Conservation (phyloP, 1,140 invertebrate species). For the Lordiphosa clarofinis region DNA sequence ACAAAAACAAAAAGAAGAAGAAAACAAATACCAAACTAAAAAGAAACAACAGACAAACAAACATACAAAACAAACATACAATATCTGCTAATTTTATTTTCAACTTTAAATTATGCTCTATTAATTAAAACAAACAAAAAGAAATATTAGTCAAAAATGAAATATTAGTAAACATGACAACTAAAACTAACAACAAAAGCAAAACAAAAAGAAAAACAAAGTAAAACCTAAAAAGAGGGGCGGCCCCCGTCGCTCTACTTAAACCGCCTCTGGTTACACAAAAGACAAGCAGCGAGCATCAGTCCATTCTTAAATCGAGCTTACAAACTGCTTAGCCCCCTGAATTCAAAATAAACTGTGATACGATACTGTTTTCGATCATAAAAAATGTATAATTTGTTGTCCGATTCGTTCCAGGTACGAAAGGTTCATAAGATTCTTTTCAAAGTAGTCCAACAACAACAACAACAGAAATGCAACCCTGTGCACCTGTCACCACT, state of each 20-base stretch:
- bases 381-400: no score
- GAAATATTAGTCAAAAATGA: constrained; percentile 62
- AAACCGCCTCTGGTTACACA: no score
- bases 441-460: no score
- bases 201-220: constrained; percentile 12
- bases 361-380: no score
- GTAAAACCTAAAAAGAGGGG: constrained; percentile 9
- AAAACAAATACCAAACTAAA: constrained; percentile 13
- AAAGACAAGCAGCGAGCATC: no score
- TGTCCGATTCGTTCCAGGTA: no score
- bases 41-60: constrained; percentile 35
- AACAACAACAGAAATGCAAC: no score
- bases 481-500: no score
- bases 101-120: constrained; percentile 71
- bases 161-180: constrained; percentile 22
- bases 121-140: constrained; percentile 40
- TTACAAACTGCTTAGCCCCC: no score
- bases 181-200: constrained; percentile 12
- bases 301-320: no score
- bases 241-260: constrained; percentile 19
- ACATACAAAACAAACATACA: constrained; percentile 67
- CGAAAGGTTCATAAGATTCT: no score
- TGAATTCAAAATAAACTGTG: no score
- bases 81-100: constrained; percentile 74
- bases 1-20: constrained; percentile 24